Evolutionary conservation across 2,888 invertebrate species (phyloP).

Genomic region (Rhogogaster chlorosoma): DNA sequence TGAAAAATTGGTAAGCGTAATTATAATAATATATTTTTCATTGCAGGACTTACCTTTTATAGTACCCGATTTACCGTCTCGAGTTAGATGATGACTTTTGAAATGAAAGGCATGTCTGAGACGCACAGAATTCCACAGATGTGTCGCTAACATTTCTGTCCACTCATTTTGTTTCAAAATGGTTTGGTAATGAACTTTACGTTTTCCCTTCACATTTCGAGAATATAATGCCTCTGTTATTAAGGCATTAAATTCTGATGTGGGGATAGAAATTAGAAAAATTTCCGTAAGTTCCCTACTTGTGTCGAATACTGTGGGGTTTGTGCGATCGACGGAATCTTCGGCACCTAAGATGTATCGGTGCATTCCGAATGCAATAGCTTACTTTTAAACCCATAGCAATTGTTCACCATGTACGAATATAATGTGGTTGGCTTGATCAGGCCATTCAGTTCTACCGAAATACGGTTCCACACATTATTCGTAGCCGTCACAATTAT

Average conservation of each 20-base stretch:
- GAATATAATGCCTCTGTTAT: background rate
- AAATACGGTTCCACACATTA: background rate
- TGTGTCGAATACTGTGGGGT: background rate
- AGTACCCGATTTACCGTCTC: background rate
- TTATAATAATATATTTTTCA: background rate
- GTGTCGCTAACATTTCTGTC: background rate
- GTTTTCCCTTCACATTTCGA: background rate
- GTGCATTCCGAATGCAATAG: background rate
- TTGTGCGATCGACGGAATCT: background rate
- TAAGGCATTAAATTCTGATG: background rate
- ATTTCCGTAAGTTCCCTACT: background rate
- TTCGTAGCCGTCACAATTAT: background rate
- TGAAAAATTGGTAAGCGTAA: background rate
- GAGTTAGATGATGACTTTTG: background rate
- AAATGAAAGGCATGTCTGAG: background rate
- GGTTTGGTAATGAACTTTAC: background rate
- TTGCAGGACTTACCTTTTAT: background rate
- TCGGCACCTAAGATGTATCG: background rate
- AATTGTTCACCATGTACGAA: background rate
- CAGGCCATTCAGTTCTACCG: background rate
- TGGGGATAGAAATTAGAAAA: background rate
- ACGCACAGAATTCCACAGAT: background rate
- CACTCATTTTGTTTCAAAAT: background rate
- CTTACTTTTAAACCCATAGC: background rate
- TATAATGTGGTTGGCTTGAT: background rate